Evolutionary conservation across 1,140 invertebrate species (phyloP).

Genomic region (Drosophila triauraria): DNA sequence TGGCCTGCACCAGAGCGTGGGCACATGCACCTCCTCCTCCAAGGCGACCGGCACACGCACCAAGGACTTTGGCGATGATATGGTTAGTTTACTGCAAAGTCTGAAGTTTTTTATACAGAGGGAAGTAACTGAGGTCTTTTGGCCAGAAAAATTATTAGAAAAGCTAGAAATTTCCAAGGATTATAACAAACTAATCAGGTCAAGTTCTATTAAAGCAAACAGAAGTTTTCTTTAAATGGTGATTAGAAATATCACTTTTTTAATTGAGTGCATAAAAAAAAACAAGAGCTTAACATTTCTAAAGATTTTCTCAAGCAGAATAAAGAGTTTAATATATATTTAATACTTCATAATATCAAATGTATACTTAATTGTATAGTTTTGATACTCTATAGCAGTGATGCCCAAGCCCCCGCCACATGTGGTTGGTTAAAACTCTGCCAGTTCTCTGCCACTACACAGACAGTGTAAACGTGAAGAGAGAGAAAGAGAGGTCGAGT

Average conservation of each 20-base stretch:
- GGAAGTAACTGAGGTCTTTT: not conserved
- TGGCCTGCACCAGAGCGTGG: constrained; percentile 86
- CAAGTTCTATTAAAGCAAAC: not conserved
- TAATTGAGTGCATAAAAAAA: no score
- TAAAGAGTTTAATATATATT: no score
- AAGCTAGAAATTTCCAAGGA: not conserved
- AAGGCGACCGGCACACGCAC: constrained; percentile 88
- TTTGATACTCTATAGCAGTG: no score
- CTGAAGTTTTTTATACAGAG: not conserved
- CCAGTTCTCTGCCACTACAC: no score
- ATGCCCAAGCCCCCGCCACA: no score
- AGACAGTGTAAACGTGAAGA: no score
- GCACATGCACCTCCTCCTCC: constrained; percentile 75
- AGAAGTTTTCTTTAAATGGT: not conserved
- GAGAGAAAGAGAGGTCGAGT: no score
- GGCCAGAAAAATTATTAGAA: not conserved
- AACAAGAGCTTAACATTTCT: no score
- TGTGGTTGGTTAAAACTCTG: no score
- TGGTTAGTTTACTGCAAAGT: constrained; percentile 56
- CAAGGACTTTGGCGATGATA: constrained; percentile 84
- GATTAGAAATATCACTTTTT: not conserved
- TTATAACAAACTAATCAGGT: not conserved
- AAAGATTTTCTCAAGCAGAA: no score
- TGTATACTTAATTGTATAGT: no score
- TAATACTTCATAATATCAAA: no score